phyloP scores from a whole-genome alignment of 2,113 vertebrate species.

The Nerophis lumbriciformis region DNA sequence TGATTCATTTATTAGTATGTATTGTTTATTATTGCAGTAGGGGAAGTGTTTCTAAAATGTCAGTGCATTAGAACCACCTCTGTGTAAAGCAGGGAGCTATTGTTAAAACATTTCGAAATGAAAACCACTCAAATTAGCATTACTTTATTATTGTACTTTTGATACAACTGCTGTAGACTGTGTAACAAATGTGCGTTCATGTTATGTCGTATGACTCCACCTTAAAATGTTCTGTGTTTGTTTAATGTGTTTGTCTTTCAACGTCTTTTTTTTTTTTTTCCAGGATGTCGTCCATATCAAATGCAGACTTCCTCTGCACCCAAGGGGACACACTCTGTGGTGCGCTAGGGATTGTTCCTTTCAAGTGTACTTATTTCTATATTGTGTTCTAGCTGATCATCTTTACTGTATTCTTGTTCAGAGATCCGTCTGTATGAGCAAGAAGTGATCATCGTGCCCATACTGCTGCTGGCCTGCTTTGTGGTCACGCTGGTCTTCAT shows the following conservation, averaged over 20 bases:
- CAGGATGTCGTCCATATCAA: slow-evolving; percentile 65
- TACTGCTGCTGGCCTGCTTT: slow-evolving; percentile 65
- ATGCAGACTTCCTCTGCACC: slow-evolving; percentile 38
- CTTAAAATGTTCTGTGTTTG: neutral
- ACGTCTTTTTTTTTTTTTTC: neutral
- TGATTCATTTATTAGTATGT: too few species aligned
- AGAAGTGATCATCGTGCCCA: slow-evolving; percentile 73
- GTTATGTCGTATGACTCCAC: neutral
- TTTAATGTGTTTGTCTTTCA: neutral
- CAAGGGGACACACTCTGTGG: slow-evolving; percentile 64
- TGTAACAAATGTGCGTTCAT: neutral
- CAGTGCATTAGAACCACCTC: too few species aligned
- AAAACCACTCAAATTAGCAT: too few species aligned
- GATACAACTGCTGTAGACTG: neutral
- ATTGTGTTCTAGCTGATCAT: neutral
- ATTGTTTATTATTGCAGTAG: too few species aligned
- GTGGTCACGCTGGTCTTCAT: slow-evolving; percentile 64
- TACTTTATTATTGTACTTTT: too few species aligned
- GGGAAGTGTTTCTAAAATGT: too few species aligned
- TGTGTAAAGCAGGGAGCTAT: too few species aligned
- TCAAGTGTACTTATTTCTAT: neutral
- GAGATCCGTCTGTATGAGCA: slow-evolving; percentile 69
- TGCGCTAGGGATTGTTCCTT: slow-evolving; percentile 31
- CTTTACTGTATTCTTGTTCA: slow-evolving; percentile 21
- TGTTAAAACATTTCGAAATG: too few species aligned